Conservation (phyloP, 92 coral and sea anemone species). For the Ricordea florida region DNA sequence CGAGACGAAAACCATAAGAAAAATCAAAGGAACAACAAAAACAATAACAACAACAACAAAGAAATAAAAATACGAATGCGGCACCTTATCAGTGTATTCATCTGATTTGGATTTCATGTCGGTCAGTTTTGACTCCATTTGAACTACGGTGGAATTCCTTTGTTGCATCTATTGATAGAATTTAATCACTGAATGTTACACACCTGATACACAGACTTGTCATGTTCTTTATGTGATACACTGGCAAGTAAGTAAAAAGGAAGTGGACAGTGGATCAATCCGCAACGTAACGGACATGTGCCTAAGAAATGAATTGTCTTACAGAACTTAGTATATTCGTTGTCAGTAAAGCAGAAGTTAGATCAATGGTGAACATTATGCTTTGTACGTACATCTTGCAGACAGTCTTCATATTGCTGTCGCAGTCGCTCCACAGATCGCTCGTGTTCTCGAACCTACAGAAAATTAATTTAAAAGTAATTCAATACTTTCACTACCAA, state of each 20-base stretch:
- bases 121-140: conserved; percentile 75
- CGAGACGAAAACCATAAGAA: neutral
- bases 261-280: no score
- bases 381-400: conserved; percentile 80
- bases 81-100: conserved; percentile 86
- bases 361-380: neutral
- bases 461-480: neutral
- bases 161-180: conserved; percentile 75
- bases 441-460: conserved; percentile 97
- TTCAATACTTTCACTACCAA: neutral
- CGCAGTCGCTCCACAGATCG: conserved; percentile 78
- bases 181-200: no score
- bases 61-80: no score
- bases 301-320: neutral
- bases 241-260: no score
- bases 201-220: no score
- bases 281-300: neutral
- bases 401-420: conserved; percentile 92
- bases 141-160: conserved; percentile 79
- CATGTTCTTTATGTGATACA: no score
- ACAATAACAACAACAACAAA: no score
- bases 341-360: neutral
- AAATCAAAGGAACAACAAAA: neutral
- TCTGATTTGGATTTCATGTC: conserved; percentile 91
- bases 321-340: neutral